Base-by-base conservation (phyloP, 1,140 invertebrate genomes). In the Ganaspis sp. region DNA sequence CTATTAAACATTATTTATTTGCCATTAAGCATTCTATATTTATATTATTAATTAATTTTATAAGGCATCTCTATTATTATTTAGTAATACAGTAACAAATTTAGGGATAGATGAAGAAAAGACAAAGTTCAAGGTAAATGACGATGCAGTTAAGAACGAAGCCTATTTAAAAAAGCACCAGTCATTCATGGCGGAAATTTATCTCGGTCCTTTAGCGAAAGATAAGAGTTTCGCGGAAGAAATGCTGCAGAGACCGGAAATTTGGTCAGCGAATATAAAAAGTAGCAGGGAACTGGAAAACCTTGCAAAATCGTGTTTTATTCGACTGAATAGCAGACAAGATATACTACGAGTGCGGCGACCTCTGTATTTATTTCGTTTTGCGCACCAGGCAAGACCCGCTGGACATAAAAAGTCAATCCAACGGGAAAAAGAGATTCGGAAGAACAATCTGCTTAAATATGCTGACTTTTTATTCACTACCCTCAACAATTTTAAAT, bases 101-200 rank as follows among this genome's bases (percentile, higher is more conserved):
- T 26, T 54, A 88, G 88, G 79, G 4, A 80, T 89, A 29, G 85
- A 82, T 0, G 83, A 88, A 42, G 85, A 88, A 1, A 74, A 87
- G 6, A 54, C 83, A 1, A 83, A 69, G 45, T 88, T 88, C 75
- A 85, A 83, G 19, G 81, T 87, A 17, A 85, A 88, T 75, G 85
- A 88, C 70, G 70, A 74, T 0, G 12, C 23, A 1, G 72, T 70
- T 8, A 80, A 80, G 19, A 69, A 45, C 1, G 79, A 83, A 3
- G 54, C 26, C 0, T 45, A 71, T 6, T 71, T 84, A 26, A 80
- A 38, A 11, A 81, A 71, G n/a, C 34, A 84, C 1, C 79, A 83
- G 0, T 53, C 15, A 0, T 1, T 83, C 5, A 53, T 88, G 8
- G 83, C 78, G 1, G 37, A 40, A 12, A 45, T 81, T 8, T 85